Evolutionary conservation across 92 coral and sea anemone species (phyloP), one percentile per base, ranked within the genome.

Genomic region (Palythoa caribaeorum): DNA sequence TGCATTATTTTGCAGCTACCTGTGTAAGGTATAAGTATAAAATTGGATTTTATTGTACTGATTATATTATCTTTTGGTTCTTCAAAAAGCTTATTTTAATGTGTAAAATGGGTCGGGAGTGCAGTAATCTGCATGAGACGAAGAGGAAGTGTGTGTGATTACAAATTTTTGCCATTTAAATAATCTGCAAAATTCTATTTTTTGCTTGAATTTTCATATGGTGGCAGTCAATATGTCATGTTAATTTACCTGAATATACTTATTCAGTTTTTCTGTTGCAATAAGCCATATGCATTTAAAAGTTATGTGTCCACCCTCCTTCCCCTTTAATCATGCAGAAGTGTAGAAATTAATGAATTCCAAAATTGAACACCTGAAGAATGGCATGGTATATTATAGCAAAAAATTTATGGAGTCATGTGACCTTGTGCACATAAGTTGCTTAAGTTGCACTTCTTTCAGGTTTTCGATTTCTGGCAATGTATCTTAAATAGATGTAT

Each of bases 1-100:
- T 84, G 77, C 73, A 57, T 86, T 54, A 86, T 86, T 62, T 76
- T 86, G 73, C 73, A 69, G 73, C 40, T 69, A 69, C 73, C 73
- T 28, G 9, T 69, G 73, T 69, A 69, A 69, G 28, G 73, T 35
- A 69, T 69, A 69, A 69, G 73, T 5, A 69, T 6, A 13, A 69
- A 69, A 69, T 21, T 28, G 28, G 28, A 28, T 28, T 28, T 28
- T 28, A 28, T 28, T 28, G 39, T 39, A 20, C 4, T 69, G 4
- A 69, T 69, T 20, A 69, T 69, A 28, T 35, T 21, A 40, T 69
- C 4, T 21, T 69, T 69, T 6, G 14, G 39, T 62, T 8, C 69
- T 62, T 62, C 21, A 17, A 15, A 62, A 62, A 62, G 69, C 1
- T 62, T n/a, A 69, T 69, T 21, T 69, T 35, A 28, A 36, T 20